A percentile compares a stretch with the other conserved stretches of the same genome.
These are phyloP conservation scores for Hypocryptadius cinnamomeus DNA, from an alignment of 2,113 vertebrate genomes.

Conservation along the genomic window DNA sequence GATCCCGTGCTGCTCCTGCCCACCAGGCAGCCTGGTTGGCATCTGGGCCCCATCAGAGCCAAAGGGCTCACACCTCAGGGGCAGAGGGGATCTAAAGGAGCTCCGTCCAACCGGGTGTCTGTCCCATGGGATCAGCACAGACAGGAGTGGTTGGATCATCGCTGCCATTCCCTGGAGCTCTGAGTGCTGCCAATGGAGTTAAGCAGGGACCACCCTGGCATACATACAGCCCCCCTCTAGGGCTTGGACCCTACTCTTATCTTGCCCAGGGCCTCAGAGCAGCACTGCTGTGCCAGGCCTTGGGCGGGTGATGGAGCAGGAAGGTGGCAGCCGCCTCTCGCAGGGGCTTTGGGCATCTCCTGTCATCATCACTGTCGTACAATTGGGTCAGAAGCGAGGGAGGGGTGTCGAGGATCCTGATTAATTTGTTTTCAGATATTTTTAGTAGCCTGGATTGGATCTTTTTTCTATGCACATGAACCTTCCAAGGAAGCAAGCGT, in stretches of 20 bases:
- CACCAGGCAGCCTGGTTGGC: background rate
- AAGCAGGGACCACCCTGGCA: no score
- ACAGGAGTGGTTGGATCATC: background rate
- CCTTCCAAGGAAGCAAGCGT: background rate
- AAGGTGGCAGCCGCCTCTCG: rapidly evolving
- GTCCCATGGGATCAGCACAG: rapidly evolving
- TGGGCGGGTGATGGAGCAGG: background rate
- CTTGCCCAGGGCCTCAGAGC: background rate
- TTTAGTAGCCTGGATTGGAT: constrained; percentile 25
- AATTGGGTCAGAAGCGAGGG: constrained; percentile 12
- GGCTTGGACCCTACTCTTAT: rapidly evolving
- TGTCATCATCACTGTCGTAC: background rate
- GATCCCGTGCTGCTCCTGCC: rapidly evolving
- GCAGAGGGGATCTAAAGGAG: rapidly evolving
- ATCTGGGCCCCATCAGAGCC: background rate
- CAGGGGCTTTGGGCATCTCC: background rate
- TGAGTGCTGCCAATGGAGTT: background rate
- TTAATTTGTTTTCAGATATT: constrained; percentile 49
- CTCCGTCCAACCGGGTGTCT: background rate
- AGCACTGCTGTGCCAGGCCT: rapidly evolving
- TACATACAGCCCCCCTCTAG: background rate
- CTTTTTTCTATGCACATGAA: background rate
- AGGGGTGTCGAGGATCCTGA: constrained; percentile 1
- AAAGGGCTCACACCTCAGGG: background rate
- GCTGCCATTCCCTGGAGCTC: background rate